A percentile compares a stretch with the other conserved stretches of the same genome.
Evolutionary conservation across 2,797 vertebrate species (phyloP).

Genomic region (Sebastes diaconus): DNA sequence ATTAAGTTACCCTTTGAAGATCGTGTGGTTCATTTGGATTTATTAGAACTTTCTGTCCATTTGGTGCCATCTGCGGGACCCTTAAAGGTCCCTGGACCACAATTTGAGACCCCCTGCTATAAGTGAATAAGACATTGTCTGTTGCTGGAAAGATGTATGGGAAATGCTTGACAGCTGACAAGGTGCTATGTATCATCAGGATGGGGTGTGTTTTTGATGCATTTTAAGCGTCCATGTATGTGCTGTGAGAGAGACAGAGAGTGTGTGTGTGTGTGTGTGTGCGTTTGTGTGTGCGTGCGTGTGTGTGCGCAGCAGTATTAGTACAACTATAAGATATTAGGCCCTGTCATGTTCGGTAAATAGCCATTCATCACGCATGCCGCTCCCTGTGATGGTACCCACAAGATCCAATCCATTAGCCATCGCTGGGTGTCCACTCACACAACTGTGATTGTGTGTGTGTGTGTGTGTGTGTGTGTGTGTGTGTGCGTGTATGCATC

Average conservation of each 20-base stretch:
- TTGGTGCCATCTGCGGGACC: not conserved
- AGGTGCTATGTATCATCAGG: constrained; percentile 31
- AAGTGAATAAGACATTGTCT: constrained; percentile 22
- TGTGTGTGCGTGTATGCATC: not conserved
- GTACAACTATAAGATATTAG: constrained; percentile 71
- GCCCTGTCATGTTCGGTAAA: constrained; percentile 79
- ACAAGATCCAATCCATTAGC: constrained; percentile 78
- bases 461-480: constrained; percentile 18
- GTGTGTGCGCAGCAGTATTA: constrained; percentile 38
- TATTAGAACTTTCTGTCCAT: not conserved
- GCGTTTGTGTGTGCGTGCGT: not conserved
- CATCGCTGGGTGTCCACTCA: constrained; percentile 54
- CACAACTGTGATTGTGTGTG: not conserved
- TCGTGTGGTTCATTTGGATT: not conserved
- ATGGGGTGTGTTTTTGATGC: constrained; percentile 15
- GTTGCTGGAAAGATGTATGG: constrained; percentile 31
- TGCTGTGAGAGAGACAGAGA: not conserved
- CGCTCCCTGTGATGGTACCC: constrained; percentile 57
- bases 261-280: constrained; percentile 1
- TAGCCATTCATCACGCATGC: constrained; percentile 77
- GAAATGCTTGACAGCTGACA: constrained; percentile 35
- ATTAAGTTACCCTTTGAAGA: not conserved
- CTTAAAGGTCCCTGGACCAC: not conserved
- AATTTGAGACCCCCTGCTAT: constrained; percentile 12
- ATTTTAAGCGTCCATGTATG: constrained; percentile 21